Conservation (phyloP, 2,888 invertebrate genomes). For the Callyntrura sp. region DNA sequence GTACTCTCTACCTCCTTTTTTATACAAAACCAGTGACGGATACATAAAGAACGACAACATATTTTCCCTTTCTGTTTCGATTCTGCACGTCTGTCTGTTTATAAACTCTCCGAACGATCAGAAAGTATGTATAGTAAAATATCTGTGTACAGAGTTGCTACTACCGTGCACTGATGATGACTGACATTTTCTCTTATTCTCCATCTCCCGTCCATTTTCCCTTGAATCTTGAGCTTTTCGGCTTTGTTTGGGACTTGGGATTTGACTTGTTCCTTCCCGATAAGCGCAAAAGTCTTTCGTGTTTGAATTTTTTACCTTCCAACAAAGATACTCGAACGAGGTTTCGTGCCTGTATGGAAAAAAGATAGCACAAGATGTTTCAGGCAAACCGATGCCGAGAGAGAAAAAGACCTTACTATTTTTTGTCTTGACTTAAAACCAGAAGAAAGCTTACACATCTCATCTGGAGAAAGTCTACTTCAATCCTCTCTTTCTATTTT, state of each 20-base stretch:
- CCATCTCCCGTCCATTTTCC: neutral
- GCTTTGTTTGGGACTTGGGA: constrained; percentile 60
- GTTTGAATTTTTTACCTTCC: constrained; percentile 40
- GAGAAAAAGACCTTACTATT: neutral
- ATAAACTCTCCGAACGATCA: neutral
- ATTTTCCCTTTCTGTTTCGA: neutral
- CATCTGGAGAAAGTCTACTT: constrained; percentile 34
- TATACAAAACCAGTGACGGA: constrained; percentile 19
- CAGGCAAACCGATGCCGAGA: neutral
- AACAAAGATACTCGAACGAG: neutral
- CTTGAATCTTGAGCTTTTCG: constrained; percentile 18
- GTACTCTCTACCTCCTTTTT: neutral
- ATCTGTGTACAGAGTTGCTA: neutral
- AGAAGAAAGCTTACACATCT: constrained; percentile 8
- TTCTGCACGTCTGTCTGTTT: neutral
- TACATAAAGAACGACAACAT: constrained; percentile 17
- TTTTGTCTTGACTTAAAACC: neutral
- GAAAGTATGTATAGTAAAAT: neutral
- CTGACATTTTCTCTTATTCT: constrained; percentile 38
- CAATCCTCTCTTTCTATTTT: constrained; percentile 18
- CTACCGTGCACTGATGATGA: constrained; percentile 34
- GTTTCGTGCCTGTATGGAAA: neutral
- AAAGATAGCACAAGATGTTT: constrained; percentile 5
- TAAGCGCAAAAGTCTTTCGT: constrained; percentile 30
- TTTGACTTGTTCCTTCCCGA: constrained; percentile 51